Evolutionary conservation across 1,140 invertebrate species (phyloP).

Genomic region (Drosophila setifemur): DNA sequence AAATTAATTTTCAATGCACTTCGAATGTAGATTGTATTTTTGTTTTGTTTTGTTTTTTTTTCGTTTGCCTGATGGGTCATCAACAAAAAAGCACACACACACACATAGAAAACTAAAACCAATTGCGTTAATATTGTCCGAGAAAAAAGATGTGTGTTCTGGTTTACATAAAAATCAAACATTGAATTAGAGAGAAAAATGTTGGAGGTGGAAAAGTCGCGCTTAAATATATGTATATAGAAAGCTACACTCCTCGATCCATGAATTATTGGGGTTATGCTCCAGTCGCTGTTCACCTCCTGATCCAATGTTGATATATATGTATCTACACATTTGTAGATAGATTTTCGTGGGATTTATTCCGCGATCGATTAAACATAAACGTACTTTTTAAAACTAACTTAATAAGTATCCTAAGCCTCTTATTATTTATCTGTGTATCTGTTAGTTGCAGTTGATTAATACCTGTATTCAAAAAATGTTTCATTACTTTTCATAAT

Average conservation of each 20-base stretch:
- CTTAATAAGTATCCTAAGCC: constrained; percentile 2
- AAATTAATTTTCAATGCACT: constrained; percentile 13
- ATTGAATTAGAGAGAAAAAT: neutral
- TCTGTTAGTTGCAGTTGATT: neutral
- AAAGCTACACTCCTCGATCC: constrained; percentile 1
- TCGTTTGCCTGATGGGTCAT: constrained; percentile 32
- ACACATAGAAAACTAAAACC: constrained; percentile 32
- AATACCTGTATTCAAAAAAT: no score
- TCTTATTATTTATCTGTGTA: neutral
- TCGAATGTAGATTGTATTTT: constrained; percentile 19
- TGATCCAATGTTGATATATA: neutral
- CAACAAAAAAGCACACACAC: constrained; percentile 11
- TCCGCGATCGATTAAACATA: neutral
- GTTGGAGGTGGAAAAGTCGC: neutral
- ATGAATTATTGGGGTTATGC: neutral
- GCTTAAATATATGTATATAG: constrained; percentile 26
- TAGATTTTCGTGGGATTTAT: neutral
- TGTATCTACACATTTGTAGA: neutral
- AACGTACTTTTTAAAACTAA: constrained; percentile 35
- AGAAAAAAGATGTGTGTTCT: constrained; percentile 11
- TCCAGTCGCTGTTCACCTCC: neutral
- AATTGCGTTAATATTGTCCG: constrained; percentile 16
- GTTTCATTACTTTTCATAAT: no score
- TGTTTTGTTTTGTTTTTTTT: constrained; percentile 5
- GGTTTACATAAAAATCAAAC: constrained; percentile 15